phyloP scores from a whole-genome alignment of 2,113 vertebrate species.

The Stictonetta naevosa region DNA sequence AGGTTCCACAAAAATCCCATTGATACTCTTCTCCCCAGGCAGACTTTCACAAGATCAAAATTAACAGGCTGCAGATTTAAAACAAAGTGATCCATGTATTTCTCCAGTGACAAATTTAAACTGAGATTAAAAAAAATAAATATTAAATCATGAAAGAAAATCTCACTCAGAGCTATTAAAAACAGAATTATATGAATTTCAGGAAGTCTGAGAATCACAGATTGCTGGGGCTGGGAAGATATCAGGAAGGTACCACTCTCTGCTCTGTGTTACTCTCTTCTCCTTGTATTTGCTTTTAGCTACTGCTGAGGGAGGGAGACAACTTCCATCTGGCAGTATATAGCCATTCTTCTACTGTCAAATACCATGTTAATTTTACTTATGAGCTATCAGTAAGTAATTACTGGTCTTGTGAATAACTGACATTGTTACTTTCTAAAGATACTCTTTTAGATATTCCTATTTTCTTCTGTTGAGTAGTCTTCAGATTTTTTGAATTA shows the following conservation, averaged over 20 bases:
- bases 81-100: not conserved
- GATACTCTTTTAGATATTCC: not conserved
- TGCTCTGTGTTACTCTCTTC: not conserved
- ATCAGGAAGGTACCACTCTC: not conserved
- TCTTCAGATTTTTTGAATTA: not conserved
- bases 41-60: not conserved
- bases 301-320: not conserved
- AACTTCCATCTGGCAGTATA: not conserved
- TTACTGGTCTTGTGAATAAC: not conserved
- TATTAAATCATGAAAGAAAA: not conserved
- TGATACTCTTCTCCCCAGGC: not conserved
- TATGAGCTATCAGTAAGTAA: not conserved
- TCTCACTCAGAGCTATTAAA: not conserved
- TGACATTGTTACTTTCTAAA: not conserved
- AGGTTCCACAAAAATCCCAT: not conserved
- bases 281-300: not conserved
- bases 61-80: not conserved
- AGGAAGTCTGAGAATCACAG: not conserved
- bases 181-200: not conserved
- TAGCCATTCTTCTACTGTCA: not conserved
- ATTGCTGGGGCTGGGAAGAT: not conserved
- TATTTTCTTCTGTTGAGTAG: not conserved
- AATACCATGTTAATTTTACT: not conserved
- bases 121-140: not conserved
- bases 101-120: not conserved